A percentile compares a stretch with the other conserved stretches of the same genome.
phyloP scores from a whole-genome alignment of 2,113 vertebrate genomes.

The Poecile atricapillus region DNA sequence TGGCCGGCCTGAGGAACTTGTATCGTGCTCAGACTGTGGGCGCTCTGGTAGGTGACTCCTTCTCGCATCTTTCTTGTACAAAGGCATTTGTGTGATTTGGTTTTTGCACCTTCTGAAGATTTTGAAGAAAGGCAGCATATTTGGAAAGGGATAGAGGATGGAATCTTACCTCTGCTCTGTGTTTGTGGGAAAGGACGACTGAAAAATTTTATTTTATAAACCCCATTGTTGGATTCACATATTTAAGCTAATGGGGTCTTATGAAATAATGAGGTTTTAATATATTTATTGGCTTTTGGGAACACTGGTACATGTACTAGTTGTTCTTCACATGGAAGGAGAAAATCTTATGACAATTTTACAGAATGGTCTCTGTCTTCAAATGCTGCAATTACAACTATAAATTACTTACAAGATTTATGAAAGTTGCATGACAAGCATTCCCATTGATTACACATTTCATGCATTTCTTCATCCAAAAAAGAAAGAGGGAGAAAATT shows the following conservation, averaged over 20 bases:
- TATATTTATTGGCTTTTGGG: slow-evolving; percentile 1
- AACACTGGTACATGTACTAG: not conserved
- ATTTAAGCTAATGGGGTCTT: slow-evolving; percentile 5
- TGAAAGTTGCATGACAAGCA: slow-evolving; percentile 45
- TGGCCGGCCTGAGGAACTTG: slow-evolving; percentile 90
- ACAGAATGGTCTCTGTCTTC: slow-evolving; percentile 33
- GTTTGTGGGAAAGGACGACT: slow-evolving; percentile 5
- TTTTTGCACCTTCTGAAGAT: not conserved
- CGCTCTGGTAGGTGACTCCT: slow-evolving; percentile 86
- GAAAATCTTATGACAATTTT: not conserved
- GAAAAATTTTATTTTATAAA: not conserved
- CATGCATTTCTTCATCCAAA: slow-evolving; percentile 58
- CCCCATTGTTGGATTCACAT: not conserved
- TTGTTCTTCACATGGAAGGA: slow-evolving; percentile 6
- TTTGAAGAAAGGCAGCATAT: not conserved
- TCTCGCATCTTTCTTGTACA: slow-evolving; percentile 36
- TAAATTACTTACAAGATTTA: slow-evolving; percentile 50
- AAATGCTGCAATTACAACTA: slow-evolving; percentile 41
- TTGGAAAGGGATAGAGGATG: not conserved
- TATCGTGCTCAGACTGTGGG: slow-evolving; percentile 90
- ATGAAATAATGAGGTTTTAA: not conserved
- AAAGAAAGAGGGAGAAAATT: slow-evolving; percentile 40
- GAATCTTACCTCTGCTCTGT: not conserved
- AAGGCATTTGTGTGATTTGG: not conserved
- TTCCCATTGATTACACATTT: slow-evolving; percentile 58